A percentile compares a stretch with the other conserved stretches of the same genome.
These are phyloP conservation scores for Caenorhabditis sp. DNA, from an alignment of 2,888 invertebrate species.

Conservation along the genomic window DNA sequence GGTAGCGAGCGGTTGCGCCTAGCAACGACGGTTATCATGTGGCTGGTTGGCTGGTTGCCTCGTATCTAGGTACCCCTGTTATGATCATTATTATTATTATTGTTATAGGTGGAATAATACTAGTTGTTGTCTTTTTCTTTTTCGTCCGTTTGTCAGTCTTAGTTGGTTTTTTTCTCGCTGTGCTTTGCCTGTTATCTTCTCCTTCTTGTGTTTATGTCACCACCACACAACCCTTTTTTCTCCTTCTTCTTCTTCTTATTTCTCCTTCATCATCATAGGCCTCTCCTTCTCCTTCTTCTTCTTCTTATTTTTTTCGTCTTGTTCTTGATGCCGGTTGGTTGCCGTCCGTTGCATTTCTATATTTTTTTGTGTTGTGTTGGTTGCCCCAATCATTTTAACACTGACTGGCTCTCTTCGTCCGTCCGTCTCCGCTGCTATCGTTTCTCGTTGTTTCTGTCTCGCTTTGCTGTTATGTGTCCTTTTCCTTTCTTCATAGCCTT, in stretches of 20 bases:
- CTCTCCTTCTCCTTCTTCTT: slow-evolving; percentile 1
- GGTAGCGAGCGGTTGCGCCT: not conserved
- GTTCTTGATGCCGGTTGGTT: not conserved
- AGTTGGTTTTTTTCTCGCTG: not conserved
- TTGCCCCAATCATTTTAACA: too few relatives aligned
- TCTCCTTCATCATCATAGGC: slow-evolving; percentile 2
- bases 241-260: slow-evolving; percentile 12
- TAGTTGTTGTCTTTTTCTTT: not conserved
- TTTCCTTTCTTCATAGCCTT: too few relatives aligned
- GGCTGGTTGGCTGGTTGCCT: not conserved
- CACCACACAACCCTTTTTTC: slow-evolving; percentile 10
- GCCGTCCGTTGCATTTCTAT: not conserved
- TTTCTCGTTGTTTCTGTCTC: not conserved
- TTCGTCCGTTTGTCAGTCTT: slow-evolving; percentile 1
- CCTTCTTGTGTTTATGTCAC: not conserved
- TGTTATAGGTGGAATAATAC: slow-evolving; percentile 10
- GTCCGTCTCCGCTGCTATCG: too few relatives aligned
- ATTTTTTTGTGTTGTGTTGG: slow-evolving; percentile 4
- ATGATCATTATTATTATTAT: not conserved
- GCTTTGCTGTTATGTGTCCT: too few relatives aligned
- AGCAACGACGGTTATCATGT: not conserved
- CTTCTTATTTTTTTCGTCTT: too few relatives aligned
- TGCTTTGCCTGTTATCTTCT: not conserved
- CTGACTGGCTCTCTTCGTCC: too few relatives aligned
- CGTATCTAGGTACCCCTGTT: not conserved